Evolutionary conservation across 1,140 invertebrate genomes (phyloP), one percentile per base, ranked within the genome.

Genomic region (Papilio helenus): DNA sequence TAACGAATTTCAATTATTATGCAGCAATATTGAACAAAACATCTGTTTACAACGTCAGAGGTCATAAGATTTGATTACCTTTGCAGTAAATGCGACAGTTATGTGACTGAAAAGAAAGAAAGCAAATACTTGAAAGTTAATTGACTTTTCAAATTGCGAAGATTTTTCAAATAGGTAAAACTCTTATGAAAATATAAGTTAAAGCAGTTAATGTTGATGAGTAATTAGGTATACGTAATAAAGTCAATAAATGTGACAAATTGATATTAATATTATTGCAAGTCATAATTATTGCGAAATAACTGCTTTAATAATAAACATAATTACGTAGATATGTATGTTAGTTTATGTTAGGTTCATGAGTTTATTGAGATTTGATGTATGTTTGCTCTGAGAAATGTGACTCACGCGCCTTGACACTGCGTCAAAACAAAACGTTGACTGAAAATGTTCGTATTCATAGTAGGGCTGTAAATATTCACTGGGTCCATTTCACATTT

Each of bases 301-400:
- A 42, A 20, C 16, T 44, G 71, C 18, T 72, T 72, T 72, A 72
- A 44, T 20, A 44, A 72, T 39, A 72, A 72, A 44, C n/a, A 72
- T 71, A 72, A 68, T 68, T 68, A 68, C 61, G 23, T 29, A 9
- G 61, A 34, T 16, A 26, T 16, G 61, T 61, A 23, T 68, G 61
- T 68, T 68, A 68, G 61, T 68, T 68, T 55, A 55, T 20, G n/a
- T 55, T 68, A 68, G 61, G 61, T 68, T 68, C 26, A 68, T 68
- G 14, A 16, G 23, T 74, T 74, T 51, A 74, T 49, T 74, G 42
- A 20, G 42, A 51, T 46, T 51, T 49, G 39, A 74, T 74, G 39
- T 44, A 49, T 73, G 72, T 74, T 44, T 74, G 20, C 72, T 74
- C 61, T 74, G 20, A 26, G 72, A 49, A 74, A 74, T 74, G 72